Conservation (phyloP, 2,113 vertebrate genomes). For the Ariopsis seemanni region DNA sequence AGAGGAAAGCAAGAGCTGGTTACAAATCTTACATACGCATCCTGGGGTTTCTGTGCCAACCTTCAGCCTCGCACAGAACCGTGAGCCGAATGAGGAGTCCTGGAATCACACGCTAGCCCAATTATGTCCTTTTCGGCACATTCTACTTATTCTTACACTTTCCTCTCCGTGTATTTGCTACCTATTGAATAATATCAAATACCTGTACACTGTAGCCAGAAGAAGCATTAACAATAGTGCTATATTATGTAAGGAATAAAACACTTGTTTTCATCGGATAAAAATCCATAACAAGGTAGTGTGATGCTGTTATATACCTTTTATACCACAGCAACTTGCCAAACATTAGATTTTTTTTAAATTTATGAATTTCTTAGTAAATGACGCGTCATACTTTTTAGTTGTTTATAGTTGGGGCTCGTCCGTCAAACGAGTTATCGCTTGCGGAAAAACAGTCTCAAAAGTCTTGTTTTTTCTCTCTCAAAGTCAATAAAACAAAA, state of each 20-base stretch:
- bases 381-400: no score
- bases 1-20: slow-evolving; percentile 41
- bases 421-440: neutral
- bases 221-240: no score
- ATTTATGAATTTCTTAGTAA: no score
- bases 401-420: neutral
- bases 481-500: neutral
- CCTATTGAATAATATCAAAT: no score
- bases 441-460: neutral
- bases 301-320: neutral
- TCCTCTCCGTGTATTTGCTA: slow-evolving; percentile 56
- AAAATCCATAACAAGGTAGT: neutral
- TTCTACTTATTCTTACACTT: slow-evolving; percentile 72
- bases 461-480: neutral
- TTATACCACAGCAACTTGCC: neutral
- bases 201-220: neutral
- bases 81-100: slow-evolving; percentile 63
- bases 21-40: slow-evolving; percentile 70
- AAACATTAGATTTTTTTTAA: neutral
- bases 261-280: neutral
- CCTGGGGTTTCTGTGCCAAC: slow-evolving; percentile 66
- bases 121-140: slow-evolving; percentile 70
- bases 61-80: slow-evolving; percentile 63
- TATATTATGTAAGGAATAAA: neutral
- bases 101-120: slow-evolving; percentile 60